phyloP scores from a whole-genome alignment of 2,113 vertebrate genomes.

The Scytalopus superciliaris region DNA sequence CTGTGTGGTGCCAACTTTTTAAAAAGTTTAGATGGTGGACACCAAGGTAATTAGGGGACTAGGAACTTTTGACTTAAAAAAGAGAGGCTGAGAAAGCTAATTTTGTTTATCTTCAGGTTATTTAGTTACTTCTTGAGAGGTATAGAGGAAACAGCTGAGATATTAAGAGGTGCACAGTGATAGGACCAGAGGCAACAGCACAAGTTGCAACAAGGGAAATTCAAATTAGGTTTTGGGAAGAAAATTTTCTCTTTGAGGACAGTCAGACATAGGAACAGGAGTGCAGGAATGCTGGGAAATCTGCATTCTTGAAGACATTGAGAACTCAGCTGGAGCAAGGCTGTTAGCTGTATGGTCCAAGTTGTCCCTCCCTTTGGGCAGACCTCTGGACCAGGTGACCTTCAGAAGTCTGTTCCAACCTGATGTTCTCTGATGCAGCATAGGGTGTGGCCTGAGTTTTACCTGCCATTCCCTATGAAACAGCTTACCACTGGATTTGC shows the following conservation, averaged over 20 bases:
- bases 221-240: not conserved
- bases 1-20: not conserved
- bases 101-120: not conserved
- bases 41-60: not conserved
- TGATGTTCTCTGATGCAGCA: not conserved
- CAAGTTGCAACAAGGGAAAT: not conserved
- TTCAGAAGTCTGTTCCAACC: not conserved
- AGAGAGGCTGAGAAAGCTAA: not conserved
- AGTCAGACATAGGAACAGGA: not conserved
- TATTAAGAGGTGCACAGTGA: not conserved
- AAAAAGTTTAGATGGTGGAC: not conserved
- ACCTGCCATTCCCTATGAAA: not conserved
- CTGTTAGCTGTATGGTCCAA: not conserved
- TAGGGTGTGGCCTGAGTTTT: not conserved
- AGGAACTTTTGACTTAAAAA: not conserved
- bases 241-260: not conserved
- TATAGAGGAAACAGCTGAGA: not conserved
- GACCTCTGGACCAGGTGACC: not conserved
- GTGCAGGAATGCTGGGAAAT: not conserved
- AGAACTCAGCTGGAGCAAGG: not conserved
- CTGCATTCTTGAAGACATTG: not conserved
- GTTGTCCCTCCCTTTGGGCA: not conserved
- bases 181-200: not conserved
- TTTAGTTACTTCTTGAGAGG: fast-evolving
- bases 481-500: not conserved